Evolutionary conservation across 2,113 vertebrate species (phyloP).

Genomic region (Clarias macrocephalus): DNA sequence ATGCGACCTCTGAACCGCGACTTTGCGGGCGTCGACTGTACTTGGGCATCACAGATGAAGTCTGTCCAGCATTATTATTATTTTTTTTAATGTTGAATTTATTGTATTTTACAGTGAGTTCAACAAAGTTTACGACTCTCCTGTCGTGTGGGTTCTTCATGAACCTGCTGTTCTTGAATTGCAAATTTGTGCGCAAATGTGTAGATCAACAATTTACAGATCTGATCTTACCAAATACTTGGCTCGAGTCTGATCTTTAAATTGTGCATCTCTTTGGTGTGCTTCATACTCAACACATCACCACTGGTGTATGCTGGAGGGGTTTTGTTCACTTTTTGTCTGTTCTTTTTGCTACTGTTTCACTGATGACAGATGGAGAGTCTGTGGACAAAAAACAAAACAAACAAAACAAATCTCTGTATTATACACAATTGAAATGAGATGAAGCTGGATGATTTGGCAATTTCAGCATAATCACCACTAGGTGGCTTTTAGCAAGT

Average conservation of each 20-base stretch:
- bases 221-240: conserved; percentile 9
- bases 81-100: too few species aligned
- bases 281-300: neutral
- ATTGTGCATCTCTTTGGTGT: conserved; percentile 11
- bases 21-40: too few species aligned
- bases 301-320: neutral
- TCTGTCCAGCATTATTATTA: too few species aligned
- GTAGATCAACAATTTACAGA: conserved; percentile 27
- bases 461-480: neutral
- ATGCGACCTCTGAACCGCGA: too few species aligned
- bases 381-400: neutral
- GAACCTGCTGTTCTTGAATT: too few species aligned
- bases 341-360: neutral
- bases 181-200: neutral
- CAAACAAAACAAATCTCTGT: neutral
- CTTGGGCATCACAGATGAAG: neutral
- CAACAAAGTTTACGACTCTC: neutral
- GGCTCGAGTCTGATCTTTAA: conserved; percentile 21
- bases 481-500: conserved; percentile 1
- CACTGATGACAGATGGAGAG: neutral
- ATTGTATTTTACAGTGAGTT: neutral
- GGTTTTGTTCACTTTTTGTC: neutral
- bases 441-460: neutral
- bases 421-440: neutral
- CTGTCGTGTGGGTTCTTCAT: neutral